These are phyloP conservation scores for Achroia grisella DNA, from an alignment of 1,140 invertebrate genomes.

Conservation along the genomic window DNA sequence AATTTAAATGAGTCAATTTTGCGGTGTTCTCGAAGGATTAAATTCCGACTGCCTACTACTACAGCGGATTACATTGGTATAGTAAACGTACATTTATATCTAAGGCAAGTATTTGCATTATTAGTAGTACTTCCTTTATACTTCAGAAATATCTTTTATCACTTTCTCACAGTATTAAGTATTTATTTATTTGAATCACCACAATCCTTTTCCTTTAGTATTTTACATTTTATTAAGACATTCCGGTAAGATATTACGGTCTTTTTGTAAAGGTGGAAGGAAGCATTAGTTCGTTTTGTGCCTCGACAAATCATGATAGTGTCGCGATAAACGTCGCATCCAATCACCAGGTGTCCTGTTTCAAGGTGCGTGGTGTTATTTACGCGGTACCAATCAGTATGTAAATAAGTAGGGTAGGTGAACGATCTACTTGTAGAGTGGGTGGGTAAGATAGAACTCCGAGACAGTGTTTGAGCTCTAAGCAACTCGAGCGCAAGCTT, in stretches of 20 bases:
- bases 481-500: slow-evolving; percentile 55
- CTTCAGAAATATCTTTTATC: too few relatives aligned
- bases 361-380: slow-evolving; percentile 43
- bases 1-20: too few relatives aligned
- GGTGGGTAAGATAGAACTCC: slow-evolving; percentile 47
- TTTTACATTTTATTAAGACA: slow-evolving; percentile 29
- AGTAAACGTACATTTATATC: too few relatives aligned
- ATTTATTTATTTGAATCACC: too few relatives aligned
- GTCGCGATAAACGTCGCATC: slow-evolving; percentile 37
- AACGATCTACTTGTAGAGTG: slow-evolving; percentile 57
- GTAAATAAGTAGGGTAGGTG: slow-evolving; percentile 64
- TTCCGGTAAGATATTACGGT: slow-evolving; percentile 24
- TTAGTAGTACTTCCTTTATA: too few relatives aligned
- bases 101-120: too few relatives aligned
- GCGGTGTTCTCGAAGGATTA: too few relatives aligned
- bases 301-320: slow-evolving; percentile 44
- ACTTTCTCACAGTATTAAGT: too few relatives aligned
- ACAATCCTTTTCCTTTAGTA: background rate
- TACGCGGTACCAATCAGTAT: slow-evolving; percentile 55
- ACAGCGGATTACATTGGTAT: too few relatives aligned
- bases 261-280: slow-evolving; percentile 24
- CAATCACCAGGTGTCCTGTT: slow-evolving; percentile 40
- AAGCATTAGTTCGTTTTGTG: slow-evolving; percentile 25
- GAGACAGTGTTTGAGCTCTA: slow-evolving; percentile 45
- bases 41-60: too few relatives aligned